These are phyloP conservation scores for Macrostomum lignano DNA, from an alignment of 1,140 invertebrate species.

Conservation along the genomic window DNA sequence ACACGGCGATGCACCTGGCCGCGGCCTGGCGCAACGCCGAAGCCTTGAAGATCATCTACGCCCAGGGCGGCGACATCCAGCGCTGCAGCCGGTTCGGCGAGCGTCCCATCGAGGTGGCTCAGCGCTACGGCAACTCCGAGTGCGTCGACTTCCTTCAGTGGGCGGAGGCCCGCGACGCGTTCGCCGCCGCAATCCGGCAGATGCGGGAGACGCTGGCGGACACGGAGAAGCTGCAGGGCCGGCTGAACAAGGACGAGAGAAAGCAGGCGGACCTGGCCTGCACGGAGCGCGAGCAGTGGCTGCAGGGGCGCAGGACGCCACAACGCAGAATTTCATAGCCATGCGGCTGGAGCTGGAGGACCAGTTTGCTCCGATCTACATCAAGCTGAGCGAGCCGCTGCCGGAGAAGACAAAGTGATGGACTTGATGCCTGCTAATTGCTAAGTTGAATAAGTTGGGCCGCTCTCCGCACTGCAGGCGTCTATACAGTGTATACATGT, in stretches of 20 bases:
- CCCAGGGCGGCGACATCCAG: slow-evolving; percentile 13
- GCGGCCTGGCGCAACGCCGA: slow-evolving; percentile 17
- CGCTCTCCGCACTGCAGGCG: no score
- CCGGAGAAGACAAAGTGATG: no score
- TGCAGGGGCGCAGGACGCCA: slow-evolving; percentile 14
- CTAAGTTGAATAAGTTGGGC: no score
- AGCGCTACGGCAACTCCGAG: slow-evolving; percentile 16
- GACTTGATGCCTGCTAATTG: no score
- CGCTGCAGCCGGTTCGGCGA: slow-evolving; percentile 13
- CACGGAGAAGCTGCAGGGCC: slow-evolving; percentile 14
- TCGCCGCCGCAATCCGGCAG: slow-evolving; percentile 10
- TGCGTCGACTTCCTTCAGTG: slow-evolving; percentile 21
- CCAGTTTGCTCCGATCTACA: slow-evolving; percentile 12
- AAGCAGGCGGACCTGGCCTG: no score
- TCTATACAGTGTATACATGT: no score
- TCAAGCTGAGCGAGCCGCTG: slow-evolving; percentile 16
- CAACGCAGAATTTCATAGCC: slow-evolving; percentile 18
- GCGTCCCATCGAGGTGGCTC: slow-evolving; percentile 15
- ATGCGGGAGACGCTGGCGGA: slow-evolving; percentile 14
- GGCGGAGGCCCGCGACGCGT: slow-evolving; percentile 15
- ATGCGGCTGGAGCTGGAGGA: slow-evolving; percentile 14
- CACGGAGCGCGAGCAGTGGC: slow-evolving; percentile 19
- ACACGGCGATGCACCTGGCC: slow-evolving; percentile 17
- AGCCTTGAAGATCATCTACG: slow-evolving; percentile 14
- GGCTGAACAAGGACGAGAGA: slow-evolving; percentile 17